These are phyloP conservation scores for Onychomys torridus DNA, from an alignment of 2,797 vertebrate species.

Conservation along the genomic window DNA sequence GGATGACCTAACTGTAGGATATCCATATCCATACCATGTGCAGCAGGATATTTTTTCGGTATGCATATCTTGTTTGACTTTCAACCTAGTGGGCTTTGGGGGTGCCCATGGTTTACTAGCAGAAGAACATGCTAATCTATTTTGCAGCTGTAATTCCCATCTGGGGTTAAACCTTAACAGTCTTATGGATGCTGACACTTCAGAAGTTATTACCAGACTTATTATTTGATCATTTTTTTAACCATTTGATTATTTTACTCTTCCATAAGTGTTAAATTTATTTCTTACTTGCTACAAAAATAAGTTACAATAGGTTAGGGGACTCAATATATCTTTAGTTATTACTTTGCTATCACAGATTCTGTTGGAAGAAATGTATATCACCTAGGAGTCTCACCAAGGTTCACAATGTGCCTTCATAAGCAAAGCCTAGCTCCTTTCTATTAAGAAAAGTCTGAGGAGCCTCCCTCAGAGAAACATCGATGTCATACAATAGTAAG, in stretches of 20 bases:
- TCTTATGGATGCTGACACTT: conserved; percentile 20
- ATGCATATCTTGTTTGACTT: background rate
- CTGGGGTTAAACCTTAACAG: conserved; percentile 2
- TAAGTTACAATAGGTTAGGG: background rate
- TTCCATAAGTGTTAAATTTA: background rate
- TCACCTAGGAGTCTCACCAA: conserved; percentile 42
- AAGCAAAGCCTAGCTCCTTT: background rate
- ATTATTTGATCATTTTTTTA: background rate
- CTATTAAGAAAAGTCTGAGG: background rate
- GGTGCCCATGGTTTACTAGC: background rate
- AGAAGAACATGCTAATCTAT: background rate
- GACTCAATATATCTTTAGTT: background rate
- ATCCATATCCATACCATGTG: background rate
- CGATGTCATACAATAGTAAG: conserved; percentile 22
- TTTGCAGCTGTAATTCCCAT: conserved; percentile 7
- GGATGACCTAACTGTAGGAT: background rate
- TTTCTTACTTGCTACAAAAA: background rate
- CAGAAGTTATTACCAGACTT: conserved; percentile 40
- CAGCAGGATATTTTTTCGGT: conserved; percentile 16
- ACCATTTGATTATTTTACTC: background rate
- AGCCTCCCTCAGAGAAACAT: conserved; percentile 10
- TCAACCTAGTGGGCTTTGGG: background rate
- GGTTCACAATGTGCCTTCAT: background rate
- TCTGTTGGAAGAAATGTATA: conserved; percentile 38
- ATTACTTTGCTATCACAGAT: conserved; percentile 44